Evolutionary conservation across 2,888 invertebrate genomes (phyloP), one percentile per base, ranked within the genome.

Genomic region (Mythimna vitellina): DNA sequence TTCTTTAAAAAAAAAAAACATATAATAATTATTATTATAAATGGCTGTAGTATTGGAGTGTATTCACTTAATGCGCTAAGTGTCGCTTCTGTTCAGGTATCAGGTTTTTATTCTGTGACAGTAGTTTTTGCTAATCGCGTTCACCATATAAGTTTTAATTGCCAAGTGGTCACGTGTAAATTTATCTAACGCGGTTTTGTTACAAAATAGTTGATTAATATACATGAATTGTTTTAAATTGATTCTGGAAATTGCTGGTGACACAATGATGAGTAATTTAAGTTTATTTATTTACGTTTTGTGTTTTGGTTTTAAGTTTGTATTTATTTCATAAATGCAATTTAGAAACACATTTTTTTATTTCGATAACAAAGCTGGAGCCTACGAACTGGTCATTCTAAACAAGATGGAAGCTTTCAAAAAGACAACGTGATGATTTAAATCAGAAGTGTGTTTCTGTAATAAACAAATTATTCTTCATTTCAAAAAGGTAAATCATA

Each of bases 71-170:
- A 3, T 51, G 42, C 8, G 0, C 29, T 6, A 0, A 46, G 6
- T 58, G 32, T 53, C 73, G 29, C 38, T 9, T 78, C 73, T 78
- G 1, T n/a, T 20, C 2, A n/a, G 0, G 0, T 60, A 51, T 46
- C 1, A 29, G 8, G 1, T 9, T 29, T 7, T 42, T 66, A 32
- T 17, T 78, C 73, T 49, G 7, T 49, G 78, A 10, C 85, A 82
- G 84, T 90, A 91, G 91, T 93, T 94, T 94, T 93, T 94, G 92
- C 89, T 91, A 92, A 93, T 92, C 91, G 88, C 87, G 87, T 87
- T 87, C 88, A 87, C 89, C 76, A 89, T 89, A 91, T 82, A 94
- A 93, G 88, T 93, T 93, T 93, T 93, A 93, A 93, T 93, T 93
- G 90, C 89, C 83, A 86, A 87, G 85, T 86, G 86, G 88, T 84